A percentile compares a stretch with the other conserved stretches of the same genome.
Evolutionary conservation across 2,797 vertebrate genomes (phyloP).

Genomic region (Galagoides demidoff): DNA sequence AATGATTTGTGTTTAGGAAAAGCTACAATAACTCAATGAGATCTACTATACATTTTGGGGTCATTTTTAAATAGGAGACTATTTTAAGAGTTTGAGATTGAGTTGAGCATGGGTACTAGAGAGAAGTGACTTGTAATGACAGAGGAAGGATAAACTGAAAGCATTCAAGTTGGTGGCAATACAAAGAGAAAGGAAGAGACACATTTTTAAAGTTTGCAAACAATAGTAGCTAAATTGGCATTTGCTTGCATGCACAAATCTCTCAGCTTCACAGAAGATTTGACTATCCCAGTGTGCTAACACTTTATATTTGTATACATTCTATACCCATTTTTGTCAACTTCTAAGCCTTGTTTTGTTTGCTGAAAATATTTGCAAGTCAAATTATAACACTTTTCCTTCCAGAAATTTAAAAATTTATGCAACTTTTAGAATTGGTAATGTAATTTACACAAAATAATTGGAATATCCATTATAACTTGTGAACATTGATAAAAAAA

Average conservation of each 20-base stretch:
- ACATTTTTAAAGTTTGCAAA: slow-evolving; percentile 69
- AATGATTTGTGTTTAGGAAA: background rate
- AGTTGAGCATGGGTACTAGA: background rate
- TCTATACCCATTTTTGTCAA: slow-evolving; percentile 56
- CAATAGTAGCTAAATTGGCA: slow-evolving; percentile 64
- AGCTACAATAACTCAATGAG: background rate
- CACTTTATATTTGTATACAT: slow-evolving; percentile 76
- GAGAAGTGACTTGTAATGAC: background rate
- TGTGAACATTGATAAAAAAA: slow-evolving; percentile 78
- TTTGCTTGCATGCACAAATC: slow-evolving; percentile 62
- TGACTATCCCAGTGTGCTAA: slow-evolving; percentile 61
- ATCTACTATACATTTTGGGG: background rate
- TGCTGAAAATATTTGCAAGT: slow-evolving; percentile 74
- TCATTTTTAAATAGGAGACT: background rate
- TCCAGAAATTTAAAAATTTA: slow-evolving; percentile 77
- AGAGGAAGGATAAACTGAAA: slow-evolving; percentile 31
- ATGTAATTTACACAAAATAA: slow-evolving; percentile 77
- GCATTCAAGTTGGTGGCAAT: background rate
- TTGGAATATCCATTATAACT: slow-evolving; percentile 70
- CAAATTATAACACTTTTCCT: slow-evolving; percentile 72
- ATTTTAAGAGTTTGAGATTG: slow-evolving; percentile 4
- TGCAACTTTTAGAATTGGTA: slow-evolving; percentile 72
- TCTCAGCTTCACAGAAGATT: slow-evolving; percentile 59
- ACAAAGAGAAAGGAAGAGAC: slow-evolving; percentile 48
- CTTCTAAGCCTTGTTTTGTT: slow-evolving; percentile 74